Conservation (phyloP, 2,888 invertebrate species). For the Rapana venosa region DNA sequence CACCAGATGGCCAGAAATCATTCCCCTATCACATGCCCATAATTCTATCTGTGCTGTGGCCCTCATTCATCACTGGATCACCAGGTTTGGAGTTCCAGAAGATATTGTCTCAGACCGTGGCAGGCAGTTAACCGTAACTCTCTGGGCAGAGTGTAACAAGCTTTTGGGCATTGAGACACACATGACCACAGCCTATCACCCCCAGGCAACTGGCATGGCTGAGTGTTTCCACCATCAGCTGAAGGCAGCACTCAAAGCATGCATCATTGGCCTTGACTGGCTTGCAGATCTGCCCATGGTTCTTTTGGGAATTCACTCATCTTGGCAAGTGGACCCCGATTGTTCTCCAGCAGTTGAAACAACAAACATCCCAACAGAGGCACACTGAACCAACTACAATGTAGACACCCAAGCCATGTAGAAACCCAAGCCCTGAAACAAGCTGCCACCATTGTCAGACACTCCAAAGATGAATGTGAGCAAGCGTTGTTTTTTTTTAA, state of each 20-base stretch:
- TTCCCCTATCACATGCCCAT: conserved; percentile 41
- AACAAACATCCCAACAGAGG: no score
- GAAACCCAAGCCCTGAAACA: no score
- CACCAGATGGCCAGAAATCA: conserved; percentile 45
- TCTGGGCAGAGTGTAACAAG: conserved; percentile 37
- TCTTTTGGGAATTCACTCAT: conserved; percentile 39
- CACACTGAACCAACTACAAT: no score
- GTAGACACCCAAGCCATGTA: no score
- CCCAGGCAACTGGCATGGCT: conserved; percentile 42
- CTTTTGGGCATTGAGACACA: conserved; percentile 29
- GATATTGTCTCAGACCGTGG: conserved; percentile 42
- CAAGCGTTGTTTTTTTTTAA: no score
- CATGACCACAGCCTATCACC: conserved; percentile 36
- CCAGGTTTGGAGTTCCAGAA: conserved; percentile 43
- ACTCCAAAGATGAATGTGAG: no score
- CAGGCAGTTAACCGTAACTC: conserved; percentile 34
- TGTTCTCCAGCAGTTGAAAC: conserved; percentile 43
- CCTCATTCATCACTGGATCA: conserved; percentile 41
- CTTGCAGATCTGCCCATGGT: conserved; percentile 33
- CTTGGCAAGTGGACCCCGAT: conserved; percentile 40
- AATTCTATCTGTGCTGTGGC: conserved; percentile 36
- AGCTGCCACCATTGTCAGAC: no score
- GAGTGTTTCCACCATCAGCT: conserved; percentile 42
- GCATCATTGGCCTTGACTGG: conserved; percentile 29
- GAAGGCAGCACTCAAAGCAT: conserved; percentile 41